Percentiles rank a stretch among this genome's conserved stretches.
Conservation (phyloP, 2,888 invertebrate genomes). For the Pyrrhosoma nymphula region DNA sequence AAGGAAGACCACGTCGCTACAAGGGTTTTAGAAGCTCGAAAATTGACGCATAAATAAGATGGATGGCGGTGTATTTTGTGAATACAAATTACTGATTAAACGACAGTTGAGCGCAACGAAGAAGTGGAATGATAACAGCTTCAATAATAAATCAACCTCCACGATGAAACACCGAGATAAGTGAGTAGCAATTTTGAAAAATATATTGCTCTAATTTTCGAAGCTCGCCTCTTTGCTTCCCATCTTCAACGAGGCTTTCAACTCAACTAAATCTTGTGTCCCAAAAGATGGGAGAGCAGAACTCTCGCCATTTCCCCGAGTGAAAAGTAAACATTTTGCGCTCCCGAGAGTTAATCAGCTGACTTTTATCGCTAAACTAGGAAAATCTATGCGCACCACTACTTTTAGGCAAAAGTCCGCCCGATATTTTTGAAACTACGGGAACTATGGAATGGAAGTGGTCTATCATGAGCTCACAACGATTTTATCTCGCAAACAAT, state of each 20-base stretch:
- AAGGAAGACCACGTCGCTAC: neutral
- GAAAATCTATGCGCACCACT: no score
- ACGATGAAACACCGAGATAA: slow-evolving; percentile 4
- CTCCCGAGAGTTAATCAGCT: no score
- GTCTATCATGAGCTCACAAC: no score
- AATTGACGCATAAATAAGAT: slow-evolving; percentile 58
- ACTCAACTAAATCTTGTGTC: neutral
- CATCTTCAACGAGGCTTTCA: neutral
- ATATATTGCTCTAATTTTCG: slow-evolving; percentile 22
- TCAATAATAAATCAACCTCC: slow-evolving; percentile 26
- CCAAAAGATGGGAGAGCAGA: neutral
- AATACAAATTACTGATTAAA: slow-evolving; percentile 57
- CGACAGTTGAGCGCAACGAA: slow-evolving; percentile 9
- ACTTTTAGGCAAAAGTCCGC: no score
- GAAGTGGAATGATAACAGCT: slow-evolving; percentile 22
- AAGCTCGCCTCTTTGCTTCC: neutral
- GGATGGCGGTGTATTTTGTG: slow-evolving; percentile 51
- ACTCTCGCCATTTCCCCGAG: no score
- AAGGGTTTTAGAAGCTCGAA: slow-evolving; percentile 58
- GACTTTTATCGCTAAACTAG: no score
- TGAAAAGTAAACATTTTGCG: no score
- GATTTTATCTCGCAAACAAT: no score
- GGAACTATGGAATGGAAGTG: no score
- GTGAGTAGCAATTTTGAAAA: neutral
- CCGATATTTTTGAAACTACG: no score